Base-by-base conservation (phyloP, 2,797 vertebrate species). In the Halcyon smyrnensis region DNA sequence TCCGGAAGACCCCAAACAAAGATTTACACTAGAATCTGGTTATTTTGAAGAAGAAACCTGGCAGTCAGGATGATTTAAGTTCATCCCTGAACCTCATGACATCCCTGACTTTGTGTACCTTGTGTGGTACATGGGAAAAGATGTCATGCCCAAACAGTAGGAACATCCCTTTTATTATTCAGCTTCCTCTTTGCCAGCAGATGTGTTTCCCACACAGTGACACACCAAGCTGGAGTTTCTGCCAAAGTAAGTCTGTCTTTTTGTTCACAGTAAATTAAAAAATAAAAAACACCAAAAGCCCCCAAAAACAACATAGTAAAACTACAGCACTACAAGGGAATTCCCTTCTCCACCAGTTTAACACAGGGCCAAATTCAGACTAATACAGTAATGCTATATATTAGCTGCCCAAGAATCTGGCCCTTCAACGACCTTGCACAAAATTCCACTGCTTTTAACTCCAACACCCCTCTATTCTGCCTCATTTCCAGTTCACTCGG, bases 301-400 rank as follows among this genome's bases (percentile, higher is more conserved):
- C 23, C 12, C 9, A 65, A 65, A 1, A 63, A 75, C 60, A 3
- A 46, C 9, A 37, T 51, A 69, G 43, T 50, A 67, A 73, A 95
- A 84, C 88, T 74, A 85, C 77, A 94, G 70, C 36, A 87, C 63
- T 86, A 86, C 67, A 93, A 90, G 83, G 87, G 80, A 96, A 91
- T 82, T 95, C 85, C 89, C 53, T 84, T 89, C 65, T 84, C 59
- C 91, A 32, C 43, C 48, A 84, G 64, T 90, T 91, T 87, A 89
- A 87, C 68, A 69, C 36, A 56, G 28, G 62, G 69, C 84, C 91
- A 94, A 41, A 92, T 45, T 45, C 18, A 89, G 62, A 86, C 65
- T 87, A 84, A 86, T 12, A 19, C n/a, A 89, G 19, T 76, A 93
- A 96, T 60, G 36, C 43, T 37, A 8, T 36, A 36, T 36, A 36